Evolutionary conservation across 2,888 invertebrate genomes (phyloP).

Genomic region (Diploptera punctata): DNA sequence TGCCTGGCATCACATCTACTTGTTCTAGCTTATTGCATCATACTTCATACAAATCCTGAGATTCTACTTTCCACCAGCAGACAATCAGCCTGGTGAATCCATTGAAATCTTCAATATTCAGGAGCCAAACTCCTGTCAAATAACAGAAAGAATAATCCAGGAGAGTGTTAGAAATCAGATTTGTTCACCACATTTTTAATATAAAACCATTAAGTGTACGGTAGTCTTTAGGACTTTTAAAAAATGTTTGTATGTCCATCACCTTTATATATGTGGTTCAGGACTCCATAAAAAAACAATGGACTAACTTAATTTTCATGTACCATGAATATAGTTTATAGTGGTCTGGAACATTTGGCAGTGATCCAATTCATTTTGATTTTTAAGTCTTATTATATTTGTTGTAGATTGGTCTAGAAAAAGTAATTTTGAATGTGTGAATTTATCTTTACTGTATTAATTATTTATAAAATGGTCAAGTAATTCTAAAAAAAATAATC

Average conservation of each 20-base stretch:
- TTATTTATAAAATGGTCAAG: constrained; percentile 4
- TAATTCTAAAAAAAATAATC: constrained; percentile 5
- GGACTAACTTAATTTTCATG: constrained; percentile 11
- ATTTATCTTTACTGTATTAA: constrained; percentile 26
- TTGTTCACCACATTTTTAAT: constrained; percentile 20
- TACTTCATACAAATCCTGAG: constrained; percentile 11
- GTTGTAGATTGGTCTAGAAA: constrained; percentile 17
- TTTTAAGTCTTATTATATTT: background rate
- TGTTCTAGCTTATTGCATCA: constrained; percentile 20
- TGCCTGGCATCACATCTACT: background rate
- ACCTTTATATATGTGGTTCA: constrained; percentile 8
- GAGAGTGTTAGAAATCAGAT: constrained; percentile 2
- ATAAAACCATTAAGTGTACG: constrained; percentile 16
- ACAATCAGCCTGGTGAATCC: background rate
- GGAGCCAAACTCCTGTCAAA: background rate
- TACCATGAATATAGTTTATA: background rate
- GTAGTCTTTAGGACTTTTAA: constrained; percentile 23
- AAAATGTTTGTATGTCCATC: constrained; percentile 26
- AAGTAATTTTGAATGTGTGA: constrained; percentile 21
- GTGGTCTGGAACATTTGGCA: background rate
- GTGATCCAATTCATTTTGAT: constrained; percentile 6
- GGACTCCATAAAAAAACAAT: too few relatives aligned
- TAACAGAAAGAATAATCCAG: background rate
- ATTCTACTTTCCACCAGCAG: background rate
- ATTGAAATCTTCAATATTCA: background rate